Conservation (phyloP, 2,797 vertebrate genomes). For the Leptoclinus maculatus region DNA sequence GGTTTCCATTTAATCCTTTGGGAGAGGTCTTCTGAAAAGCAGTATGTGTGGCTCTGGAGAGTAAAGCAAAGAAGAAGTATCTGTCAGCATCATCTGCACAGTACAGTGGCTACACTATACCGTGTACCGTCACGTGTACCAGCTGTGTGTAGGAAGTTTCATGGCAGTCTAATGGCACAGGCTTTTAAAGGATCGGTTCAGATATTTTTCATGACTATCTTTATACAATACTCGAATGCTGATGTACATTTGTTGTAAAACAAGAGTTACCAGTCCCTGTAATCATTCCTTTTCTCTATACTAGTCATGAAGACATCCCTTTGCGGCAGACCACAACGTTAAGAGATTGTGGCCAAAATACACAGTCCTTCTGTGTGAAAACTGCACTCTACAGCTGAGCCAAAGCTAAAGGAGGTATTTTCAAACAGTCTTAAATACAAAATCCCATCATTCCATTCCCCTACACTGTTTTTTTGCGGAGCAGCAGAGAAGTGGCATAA, state of each 20-base stretch:
- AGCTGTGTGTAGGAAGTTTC: background rate
- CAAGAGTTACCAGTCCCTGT: background rate
- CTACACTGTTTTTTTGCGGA: background rate
- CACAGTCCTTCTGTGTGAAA: background rate
- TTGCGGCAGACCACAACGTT: background rate
- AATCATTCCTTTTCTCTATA: background rate
- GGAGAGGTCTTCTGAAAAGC: conserved; percentile 85
- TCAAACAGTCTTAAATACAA: background rate
- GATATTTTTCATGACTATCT: background rate
- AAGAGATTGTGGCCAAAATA: background rate
- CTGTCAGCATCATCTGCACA: conserved; percentile 30
- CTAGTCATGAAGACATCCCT: background rate
- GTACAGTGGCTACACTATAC: background rate
- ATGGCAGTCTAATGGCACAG: background rate
- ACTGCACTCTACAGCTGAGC: background rate
- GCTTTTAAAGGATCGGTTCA: background rate
- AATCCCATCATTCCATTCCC: background rate
- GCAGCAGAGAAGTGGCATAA: background rate
- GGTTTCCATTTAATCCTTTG: conserved; percentile 77
- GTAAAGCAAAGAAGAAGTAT: conserved; percentile 26
- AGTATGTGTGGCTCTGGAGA: conserved; percentile 85
- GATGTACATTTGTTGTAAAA: background rate
- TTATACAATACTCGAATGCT: background rate
- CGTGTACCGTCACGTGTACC: background rate
- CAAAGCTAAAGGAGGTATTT: background rate